Percentiles rank a stretch among this genome's conserved stretches.
phyloP scores from a whole-genome alignment of 2,113 vertebrate species.

The Lontra canadensis region DNA sequence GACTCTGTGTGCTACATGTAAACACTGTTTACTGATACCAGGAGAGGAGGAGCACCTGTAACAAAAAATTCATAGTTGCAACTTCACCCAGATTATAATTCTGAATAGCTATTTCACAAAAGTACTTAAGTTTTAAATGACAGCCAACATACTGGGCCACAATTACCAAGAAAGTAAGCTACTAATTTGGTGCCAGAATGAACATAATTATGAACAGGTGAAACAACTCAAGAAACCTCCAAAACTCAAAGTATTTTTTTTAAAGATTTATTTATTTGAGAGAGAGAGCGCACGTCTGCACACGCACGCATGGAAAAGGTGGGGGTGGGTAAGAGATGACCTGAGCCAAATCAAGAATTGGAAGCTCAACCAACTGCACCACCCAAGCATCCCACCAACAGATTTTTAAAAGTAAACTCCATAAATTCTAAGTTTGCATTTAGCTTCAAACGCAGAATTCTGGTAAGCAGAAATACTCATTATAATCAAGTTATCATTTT shows the following conservation, averaged over 20 bases:
- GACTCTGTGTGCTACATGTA: background rate
- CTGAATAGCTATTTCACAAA: background rate
- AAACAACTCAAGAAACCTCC: slow-evolving; percentile 19
- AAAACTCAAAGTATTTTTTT: slow-evolving; percentile 53
- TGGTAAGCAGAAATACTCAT: slow-evolving; percentile 26
- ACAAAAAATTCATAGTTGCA: background rate
- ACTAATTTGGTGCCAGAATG: background rate
- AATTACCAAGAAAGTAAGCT: background rate
- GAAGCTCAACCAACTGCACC: background rate
- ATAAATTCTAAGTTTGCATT: slow-evolving; percentile 46
- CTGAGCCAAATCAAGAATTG: background rate
- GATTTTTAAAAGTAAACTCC: slow-evolving; percentile 38
- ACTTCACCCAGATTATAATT: background rate
- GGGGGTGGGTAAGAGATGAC: background rate
- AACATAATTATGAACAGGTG: slow-evolving; percentile 16
- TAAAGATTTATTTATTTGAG: background rate
- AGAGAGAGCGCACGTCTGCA: no score
- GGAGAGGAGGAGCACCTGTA: background rate
- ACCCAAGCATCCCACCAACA: background rate
- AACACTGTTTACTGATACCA: background rate
- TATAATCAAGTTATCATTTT: slow-evolving; percentile 18
- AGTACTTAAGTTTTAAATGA: slow-evolving; percentile 22
- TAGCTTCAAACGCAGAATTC: slow-evolving; percentile 27
- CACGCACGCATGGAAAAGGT: background rate
- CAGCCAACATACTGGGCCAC: background rate